Percentiles rank a stretch among this genome's conserved stretches.
phyloP scores from a whole-genome alignment of 2,797 vertebrate species.

The Phalloptychus januarius region DNA sequence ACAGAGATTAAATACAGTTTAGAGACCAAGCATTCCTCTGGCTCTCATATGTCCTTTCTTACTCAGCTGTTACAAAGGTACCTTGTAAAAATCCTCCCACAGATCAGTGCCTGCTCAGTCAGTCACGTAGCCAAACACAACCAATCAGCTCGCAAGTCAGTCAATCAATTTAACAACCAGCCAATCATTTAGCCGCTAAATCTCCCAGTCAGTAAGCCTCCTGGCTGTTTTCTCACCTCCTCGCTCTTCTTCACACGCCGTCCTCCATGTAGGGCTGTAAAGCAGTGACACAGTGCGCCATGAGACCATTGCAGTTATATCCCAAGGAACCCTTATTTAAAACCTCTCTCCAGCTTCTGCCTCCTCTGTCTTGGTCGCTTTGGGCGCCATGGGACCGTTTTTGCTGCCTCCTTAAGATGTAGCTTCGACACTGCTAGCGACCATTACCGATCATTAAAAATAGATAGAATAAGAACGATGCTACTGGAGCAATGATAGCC shows the following conservation, averaged over 20 bases:
- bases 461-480: slow-evolving; percentile 70
- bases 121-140: slow-evolving; percentile 59
- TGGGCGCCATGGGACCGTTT: slow-evolving; percentile 39
- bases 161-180: slow-evolving; percentile 67
- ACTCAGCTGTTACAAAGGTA: slow-evolving; percentile 22
- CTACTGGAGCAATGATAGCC: slow-evolving; percentile 64
- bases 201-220: slow-evolving; percentile 53
- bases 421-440: slow-evolving; percentile 68
- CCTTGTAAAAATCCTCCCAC: slow-evolving; percentile 57
- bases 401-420: slow-evolving; percentile 42
- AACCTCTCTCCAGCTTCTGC: slow-evolving; percentile 33
- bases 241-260: slow-evolving; percentile 34
- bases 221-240: slow-evolving; percentile 49
- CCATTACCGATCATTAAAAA: slow-evolving; percentile 78
- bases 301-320: slow-evolving; percentile 46
- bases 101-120: slow-evolving; percentile 50
- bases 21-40: slow-evolving; percentile 17
- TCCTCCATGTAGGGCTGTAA: slow-evolving; percentile 41
- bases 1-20: slow-evolving; percentile 50
- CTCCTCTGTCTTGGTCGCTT: slow-evolving; percentile 28
- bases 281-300: slow-evolving; percentile 47
- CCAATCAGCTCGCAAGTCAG: slow-evolving; percentile 64
- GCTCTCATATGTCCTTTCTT: slow-evolving; percentile 6
- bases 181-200: slow-evolving; percentile 63
- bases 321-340: slow-evolving; percentile 64